Evolutionary conservation across 1,140 invertebrate species (phyloP).

Genomic region (Zaprionus inermis): DNA sequence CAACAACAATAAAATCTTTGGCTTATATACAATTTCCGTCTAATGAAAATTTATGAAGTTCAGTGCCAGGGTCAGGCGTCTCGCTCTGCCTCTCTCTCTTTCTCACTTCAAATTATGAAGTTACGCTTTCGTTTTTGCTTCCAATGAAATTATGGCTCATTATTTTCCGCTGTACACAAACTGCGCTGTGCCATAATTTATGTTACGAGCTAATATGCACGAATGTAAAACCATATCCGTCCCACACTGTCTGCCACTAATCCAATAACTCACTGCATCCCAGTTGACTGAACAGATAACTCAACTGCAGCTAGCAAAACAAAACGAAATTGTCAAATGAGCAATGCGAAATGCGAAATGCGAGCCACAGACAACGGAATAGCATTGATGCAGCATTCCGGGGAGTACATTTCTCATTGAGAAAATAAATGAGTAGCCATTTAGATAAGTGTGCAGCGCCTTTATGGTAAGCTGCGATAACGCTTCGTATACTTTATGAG

Average conservation of each 20-base stretch:
- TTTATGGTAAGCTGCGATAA: slow-evolving; percentile 18
- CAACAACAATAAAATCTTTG: slow-evolving; percentile 38
- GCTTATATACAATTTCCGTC: slow-evolving; percentile 59
- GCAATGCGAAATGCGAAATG: slow-evolving; percentile 15
- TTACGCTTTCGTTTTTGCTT: slow-evolving; percentile 57
- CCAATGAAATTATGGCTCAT: slow-evolving; percentile 75
- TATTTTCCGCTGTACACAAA: slow-evolving; percentile 43
- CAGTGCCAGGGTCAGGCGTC: slow-evolving; percentile 23
- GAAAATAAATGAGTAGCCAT: slow-evolving; percentile 45
- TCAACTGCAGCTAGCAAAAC: slow-evolving; percentile 39
- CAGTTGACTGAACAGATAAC: slow-evolving; percentile 22
- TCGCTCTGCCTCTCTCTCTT: slow-evolving; percentile 1
- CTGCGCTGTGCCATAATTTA: slow-evolving; percentile 51
- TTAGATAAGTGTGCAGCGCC: slow-evolving; percentile 34
- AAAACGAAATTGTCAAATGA: slow-evolving; percentile 24
- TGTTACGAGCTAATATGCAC: slow-evolving; percentile 9
- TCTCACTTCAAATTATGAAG: slow-evolving; percentile 56
- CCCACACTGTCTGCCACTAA: not conserved
- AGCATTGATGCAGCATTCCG: slow-evolving; percentile 19
- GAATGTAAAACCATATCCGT: not conserved
- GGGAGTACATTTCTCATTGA: slow-evolving; percentile 29
- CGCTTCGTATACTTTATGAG: slow-evolving; percentile 37
- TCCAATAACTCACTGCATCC: slow-evolving; percentile 19
- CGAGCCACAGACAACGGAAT: slow-evolving; percentile 12
- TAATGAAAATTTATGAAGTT: slow-evolving; percentile 79